Evolutionary conservation across 2,797 vertebrate genomes (phyloP).

Genomic region (Neomorphus geoffroyi): DNA sequence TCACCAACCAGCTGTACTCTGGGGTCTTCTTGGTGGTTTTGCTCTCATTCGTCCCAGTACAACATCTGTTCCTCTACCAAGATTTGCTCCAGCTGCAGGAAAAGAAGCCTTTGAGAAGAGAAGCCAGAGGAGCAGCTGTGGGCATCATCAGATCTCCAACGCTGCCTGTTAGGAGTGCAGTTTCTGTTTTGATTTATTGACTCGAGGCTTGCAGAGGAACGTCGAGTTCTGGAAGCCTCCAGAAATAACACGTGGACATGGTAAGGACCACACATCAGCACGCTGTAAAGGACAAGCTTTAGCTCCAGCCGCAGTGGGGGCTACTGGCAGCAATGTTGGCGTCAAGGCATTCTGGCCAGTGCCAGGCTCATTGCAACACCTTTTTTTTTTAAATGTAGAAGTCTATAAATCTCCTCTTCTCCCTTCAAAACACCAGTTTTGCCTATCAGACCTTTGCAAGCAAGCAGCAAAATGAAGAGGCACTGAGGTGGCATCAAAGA

Average conservation of each 20-base stretch:
- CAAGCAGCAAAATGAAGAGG: neutral
- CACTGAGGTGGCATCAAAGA: neutral
- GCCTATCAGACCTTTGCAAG: neutral
- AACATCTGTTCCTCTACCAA: neutral
- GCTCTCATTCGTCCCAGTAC: neutral
- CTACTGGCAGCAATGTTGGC: neutral
- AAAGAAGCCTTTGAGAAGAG: neutral
- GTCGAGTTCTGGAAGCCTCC: neutral
- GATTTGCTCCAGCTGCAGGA: neutral
- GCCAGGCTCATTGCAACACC: neutral
- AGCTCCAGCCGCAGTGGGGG: neutral
- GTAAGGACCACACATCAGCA: neutral
- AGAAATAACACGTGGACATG: neutral
- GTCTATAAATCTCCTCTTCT: neutral
- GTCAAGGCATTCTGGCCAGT: neutral
- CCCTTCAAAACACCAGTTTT: neutral
- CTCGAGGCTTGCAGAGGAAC: neutral
- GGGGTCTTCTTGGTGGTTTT: neutral
- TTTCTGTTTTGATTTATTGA: neutral
- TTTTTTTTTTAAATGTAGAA: neutral
- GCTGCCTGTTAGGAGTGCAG: neutral
- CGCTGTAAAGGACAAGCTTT: neutral
- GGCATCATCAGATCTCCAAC: neutral
- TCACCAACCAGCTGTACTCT: neutral
- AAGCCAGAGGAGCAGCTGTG: neutral